Conservation (phyloP, 2,888 invertebrate species). For the Spodoptera exigua region DNA sequence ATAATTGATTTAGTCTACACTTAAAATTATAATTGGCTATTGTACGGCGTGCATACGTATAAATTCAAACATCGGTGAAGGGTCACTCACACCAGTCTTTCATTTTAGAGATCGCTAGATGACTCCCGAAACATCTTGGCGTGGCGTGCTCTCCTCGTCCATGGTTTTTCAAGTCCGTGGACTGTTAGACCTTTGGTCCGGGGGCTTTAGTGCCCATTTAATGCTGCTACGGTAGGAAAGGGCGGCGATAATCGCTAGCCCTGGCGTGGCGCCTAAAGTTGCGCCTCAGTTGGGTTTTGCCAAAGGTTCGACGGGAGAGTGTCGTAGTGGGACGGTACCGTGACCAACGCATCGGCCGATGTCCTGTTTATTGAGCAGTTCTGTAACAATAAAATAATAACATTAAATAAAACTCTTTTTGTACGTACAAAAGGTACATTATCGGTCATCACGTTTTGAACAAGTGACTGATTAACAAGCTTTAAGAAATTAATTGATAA, state of each 20-base stretch:
- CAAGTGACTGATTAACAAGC: slow-evolving; percentile 7
- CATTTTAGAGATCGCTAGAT: slow-evolving; percentile 66
- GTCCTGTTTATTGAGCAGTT: slow-evolving; percentile 92
- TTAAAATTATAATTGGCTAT: slow-evolving; percentile 51
- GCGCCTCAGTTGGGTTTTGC: slow-evolving; percentile 82
- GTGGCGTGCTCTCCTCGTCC: slow-evolving; percentile 66
- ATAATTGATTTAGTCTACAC: slow-evolving; percentile 38
- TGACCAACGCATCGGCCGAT: slow-evolving; percentile 92
- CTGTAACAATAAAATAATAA: slow-evolving; percentile 73
- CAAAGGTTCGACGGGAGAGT: slow-evolving; percentile 87
- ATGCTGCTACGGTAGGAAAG: slow-evolving; percentile 74
- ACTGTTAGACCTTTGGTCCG: slow-evolving; percentile 65
- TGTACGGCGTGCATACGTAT: slow-evolving; percentile 51
- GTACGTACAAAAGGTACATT: not conserved
- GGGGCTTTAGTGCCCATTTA: slow-evolving; percentile 64
- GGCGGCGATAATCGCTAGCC: slow-evolving; percentile 66
- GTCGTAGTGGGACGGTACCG: slow-evolving; percentile 94
- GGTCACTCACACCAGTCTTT: slow-evolving; percentile 67
- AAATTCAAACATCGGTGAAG: slow-evolving; percentile 44
- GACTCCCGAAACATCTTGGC: slow-evolving; percentile 65
- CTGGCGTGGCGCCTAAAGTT: slow-evolving; percentile 75
- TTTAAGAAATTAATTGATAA: slow-evolving; percentile 18
- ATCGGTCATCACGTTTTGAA: too few relatives aligned
- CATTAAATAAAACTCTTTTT: not conserved
- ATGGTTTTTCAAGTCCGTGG: slow-evolving; percentile 82